Percentiles rank a stretch among this genome's conserved stretches.
These are phyloP conservation scores for Fistularia commersonii DNA, from an alignment of 2,797 vertebrate species.

Conservation along the genomic window DNA sequence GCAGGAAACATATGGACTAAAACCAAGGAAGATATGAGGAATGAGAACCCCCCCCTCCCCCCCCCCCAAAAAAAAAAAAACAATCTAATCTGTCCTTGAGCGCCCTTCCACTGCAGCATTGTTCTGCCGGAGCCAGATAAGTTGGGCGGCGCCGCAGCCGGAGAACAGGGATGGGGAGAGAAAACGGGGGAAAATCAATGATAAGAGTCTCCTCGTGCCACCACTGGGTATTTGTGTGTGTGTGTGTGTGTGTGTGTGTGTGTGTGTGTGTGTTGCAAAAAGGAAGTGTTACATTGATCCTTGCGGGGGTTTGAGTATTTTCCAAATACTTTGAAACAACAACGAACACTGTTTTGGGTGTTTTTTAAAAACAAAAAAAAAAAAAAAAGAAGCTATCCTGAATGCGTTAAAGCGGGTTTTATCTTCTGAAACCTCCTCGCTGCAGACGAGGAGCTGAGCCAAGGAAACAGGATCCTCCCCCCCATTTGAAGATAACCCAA, in stretches of 20 bases:
- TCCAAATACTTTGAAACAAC: too few relatives aligned
- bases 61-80: slow-evolving; percentile 53
- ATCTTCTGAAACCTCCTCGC: too few relatives aligned
- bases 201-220: slow-evolving; percentile 65
- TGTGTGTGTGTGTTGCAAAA: not conserved
- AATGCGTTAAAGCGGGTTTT: too few relatives aligned
- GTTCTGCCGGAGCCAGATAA: slow-evolving; percentile 64
- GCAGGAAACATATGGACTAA: too few relatives aligned
- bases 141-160: slow-evolving; percentile 54
- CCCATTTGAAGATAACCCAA: too few relatives aligned
- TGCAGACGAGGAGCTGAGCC: too few relatives aligned
- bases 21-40: slow-evolving; percentile 8
- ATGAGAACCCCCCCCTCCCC: slow-evolving; percentile 26
- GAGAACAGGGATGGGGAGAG: slow-evolving; percentile 51
- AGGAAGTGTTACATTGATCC: slow-evolving; percentile 43
- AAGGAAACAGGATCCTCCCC: too few relatives aligned
- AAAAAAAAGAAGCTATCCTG: too few relatives aligned
- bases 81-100: slow-evolving; percentile 72
- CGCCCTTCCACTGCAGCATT: slow-evolving; percentile 67
- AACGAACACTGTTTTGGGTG: too few relatives aligned
- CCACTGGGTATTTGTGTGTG: slow-evolving; percentile 4
- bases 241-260: not conserved
- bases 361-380: too few relatives aligned
- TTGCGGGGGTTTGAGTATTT: slow-evolving; percentile 61
- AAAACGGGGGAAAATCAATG: slow-evolving; percentile 62